These are phyloP conservation scores for Blera fallax DNA, from an alignment of 2,888 invertebrate genomes.

Conservation along the genomic window DNA sequence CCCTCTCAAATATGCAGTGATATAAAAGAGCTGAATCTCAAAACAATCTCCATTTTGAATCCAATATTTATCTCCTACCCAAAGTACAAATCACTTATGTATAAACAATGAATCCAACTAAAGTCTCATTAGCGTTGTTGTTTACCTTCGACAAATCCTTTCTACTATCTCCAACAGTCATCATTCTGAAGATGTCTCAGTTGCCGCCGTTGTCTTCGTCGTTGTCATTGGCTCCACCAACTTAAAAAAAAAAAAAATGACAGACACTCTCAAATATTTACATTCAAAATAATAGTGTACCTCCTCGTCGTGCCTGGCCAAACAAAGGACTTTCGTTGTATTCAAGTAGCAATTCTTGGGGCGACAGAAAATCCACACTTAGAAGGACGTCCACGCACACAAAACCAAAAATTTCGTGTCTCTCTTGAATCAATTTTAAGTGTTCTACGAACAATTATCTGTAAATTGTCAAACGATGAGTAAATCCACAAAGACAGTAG, in stretches of 20 bases:
- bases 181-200: constrained; percentile 7
- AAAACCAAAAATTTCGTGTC: constrained; percentile 12
- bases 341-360: neutral
- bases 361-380: neutral
- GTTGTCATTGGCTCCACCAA: neutral
- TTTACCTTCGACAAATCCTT: constrained; percentile 63
- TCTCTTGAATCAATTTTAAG: constrained; percentile 56
- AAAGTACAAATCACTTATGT: constrained; percentile 58
- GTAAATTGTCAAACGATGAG: constrained; percentile 55
- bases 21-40: neutral
- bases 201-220: neutral
- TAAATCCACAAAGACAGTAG: constrained; percentile 42
- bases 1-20: neutral
- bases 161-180: constrained; percentile 29
- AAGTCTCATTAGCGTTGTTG: constrained; percentile 61
- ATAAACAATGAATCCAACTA: constrained; percentile 51
- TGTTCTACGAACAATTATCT: constrained; percentile 57
- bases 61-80: constrained; percentile 12
- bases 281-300: constrained; percentile 51
- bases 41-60: neutral
- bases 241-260: neutral
- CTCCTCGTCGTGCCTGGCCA: neutral
- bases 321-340: neutral
- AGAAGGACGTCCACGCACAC: neutral
- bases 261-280: constrained; percentile 62